Base-by-base conservation (phyloP, 1,140 invertebrate species). In the Drosophila kanapiae region DNA sequence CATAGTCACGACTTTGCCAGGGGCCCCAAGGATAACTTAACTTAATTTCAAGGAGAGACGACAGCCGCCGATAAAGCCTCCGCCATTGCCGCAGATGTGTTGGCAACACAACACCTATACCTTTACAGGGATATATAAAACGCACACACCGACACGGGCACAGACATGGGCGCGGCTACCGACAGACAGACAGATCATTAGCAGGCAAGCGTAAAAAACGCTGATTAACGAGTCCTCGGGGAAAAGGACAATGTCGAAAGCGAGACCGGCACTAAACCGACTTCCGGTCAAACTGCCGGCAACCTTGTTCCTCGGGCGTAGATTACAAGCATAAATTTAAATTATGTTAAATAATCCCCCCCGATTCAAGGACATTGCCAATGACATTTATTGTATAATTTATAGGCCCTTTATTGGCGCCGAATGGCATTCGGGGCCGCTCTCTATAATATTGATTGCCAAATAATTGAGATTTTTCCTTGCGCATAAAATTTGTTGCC, bases 301-400 rank as follows among this genome's bases (percentile, higher is more conserved):
- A 37, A 47, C 45, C 70, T 61, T 69, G 56, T 29, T 59, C 47
- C 63, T 51, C 47, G n/a, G 58, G 58, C 77, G 62, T 71, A 80
- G 87, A 81, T 76, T 81, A 72, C 65, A 81, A 80, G 76, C 85
- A 88, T 88, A 90, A 88, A 88, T 88, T 88, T 88, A 88, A 88
- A 88, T 88, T 88, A 90, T 85, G 83, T 79, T 84, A 74, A 90
- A 78, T 76, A 82, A 88, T 77, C 62, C 75, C 40, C 35, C 70
- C 45, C 56, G 59, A 61, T 81, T 83, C 81, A 88, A 90, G 84
- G 84, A 85, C 81, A 75, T 64, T 37, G 72, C 14, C 65, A 84
- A 62, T 75, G 74, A 85, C 77, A 87, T 84, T 87, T 88, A 88
- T 88, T 90, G 57, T 81, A 75, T 84, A 82, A 85, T 90, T 88